phyloP scores from a whole-genome alignment of 2,888 invertebrate genomes.

The Melinaea menophilus region DNA sequence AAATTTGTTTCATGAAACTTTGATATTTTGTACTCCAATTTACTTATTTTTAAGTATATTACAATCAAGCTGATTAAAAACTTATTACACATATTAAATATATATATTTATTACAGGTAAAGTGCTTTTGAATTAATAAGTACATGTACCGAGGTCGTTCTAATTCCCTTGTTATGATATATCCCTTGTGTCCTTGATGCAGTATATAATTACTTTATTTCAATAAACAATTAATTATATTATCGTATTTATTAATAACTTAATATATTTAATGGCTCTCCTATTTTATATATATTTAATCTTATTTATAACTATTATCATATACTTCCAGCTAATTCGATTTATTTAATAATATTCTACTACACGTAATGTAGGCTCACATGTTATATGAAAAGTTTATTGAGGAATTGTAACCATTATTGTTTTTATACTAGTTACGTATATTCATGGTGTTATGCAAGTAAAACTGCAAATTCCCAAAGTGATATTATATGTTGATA shows the following conservation, averaged over 20 bases:
- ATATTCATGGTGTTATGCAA: slow-evolving; percentile 73
- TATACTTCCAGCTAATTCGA: slow-evolving; percentile 31
- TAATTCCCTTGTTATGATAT: too few relatives aligned
- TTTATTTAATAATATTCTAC: slow-evolving; percentile 29
- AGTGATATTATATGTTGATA: slow-evolving; percentile 77
- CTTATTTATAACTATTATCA: slow-evolving; percentile 5
- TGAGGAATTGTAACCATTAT: slow-evolving; percentile 68
- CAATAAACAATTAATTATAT: too few relatives aligned
- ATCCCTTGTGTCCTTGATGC: too few relatives aligned
- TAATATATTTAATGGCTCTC: not conserved
- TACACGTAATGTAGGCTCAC: slow-evolving; percentile 28
- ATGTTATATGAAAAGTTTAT: slow-evolving; percentile 36
- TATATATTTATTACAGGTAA: slow-evolving; percentile 2
- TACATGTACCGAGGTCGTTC: not conserved
- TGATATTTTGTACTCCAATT: not conserved
- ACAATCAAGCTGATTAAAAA: not conserved
- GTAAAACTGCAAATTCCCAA: slow-evolving; percentile 76
- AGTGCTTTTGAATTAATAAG: not conserved
- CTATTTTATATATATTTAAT: slow-evolving; percentile 6
- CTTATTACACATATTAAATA: not conserved
- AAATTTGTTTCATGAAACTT: not conserved
- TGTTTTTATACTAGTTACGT: slow-evolving; percentile 66
- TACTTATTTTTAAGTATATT: not conserved
- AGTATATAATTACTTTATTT: too few relatives aligned
- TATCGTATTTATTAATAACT: too few relatives aligned